A percentile compares a stretch with the other conserved stretches of the same genome.
Evolutionary conservation across 2,888 invertebrate species (phyloP).

Genomic region (Thereva nobilitata): DNA sequence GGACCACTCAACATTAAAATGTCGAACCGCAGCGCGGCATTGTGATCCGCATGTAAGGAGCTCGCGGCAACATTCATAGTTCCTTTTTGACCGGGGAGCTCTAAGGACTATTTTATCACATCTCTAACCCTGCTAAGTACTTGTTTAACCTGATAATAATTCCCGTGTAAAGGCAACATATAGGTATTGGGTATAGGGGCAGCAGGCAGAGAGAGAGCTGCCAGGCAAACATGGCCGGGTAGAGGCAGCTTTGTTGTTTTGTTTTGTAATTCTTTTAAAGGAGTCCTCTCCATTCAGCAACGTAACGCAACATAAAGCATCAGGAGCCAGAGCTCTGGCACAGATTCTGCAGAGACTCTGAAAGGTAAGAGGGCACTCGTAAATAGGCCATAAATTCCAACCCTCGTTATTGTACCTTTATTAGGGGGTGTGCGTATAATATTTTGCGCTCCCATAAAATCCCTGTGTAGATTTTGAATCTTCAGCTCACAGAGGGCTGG

Average conservation of each 20-base stretch:
- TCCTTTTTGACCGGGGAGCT: not conserved
- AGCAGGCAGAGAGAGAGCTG: not conserved
- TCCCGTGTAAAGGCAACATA: conserved; percentile 3
- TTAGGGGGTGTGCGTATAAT: conserved; percentile 17
- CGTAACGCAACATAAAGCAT: conserved; percentile 22
- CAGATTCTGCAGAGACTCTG: conserved; percentile 21
- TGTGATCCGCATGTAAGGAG: conserved; percentile 12
- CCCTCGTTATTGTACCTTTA: conserved; percentile 30
- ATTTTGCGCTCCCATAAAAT: conserved; percentile 4
- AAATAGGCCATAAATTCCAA: conserved; percentile 33
- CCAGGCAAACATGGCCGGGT: not conserved
- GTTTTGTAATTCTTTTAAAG: not conserved
- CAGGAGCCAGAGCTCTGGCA: not conserved
- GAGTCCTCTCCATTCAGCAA: conserved; percentile 10
- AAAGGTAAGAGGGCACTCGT: conserved; percentile 30
- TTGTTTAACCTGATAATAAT: not conserved
- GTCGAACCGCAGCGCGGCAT: conserved; percentile 5
- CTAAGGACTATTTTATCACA: not conserved
- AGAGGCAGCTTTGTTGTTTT: not conserved
- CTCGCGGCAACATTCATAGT: conserved; percentile 23
- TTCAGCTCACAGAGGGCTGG: conserved; percentile 1
- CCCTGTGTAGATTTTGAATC: conserved; percentile 3
- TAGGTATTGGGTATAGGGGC: conserved; percentile 1
- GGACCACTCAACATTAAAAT: conserved; percentile 12
- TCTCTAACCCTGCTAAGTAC: conserved; percentile 5